Evolutionary conservation across 2,888 invertebrate species (phyloP), one percentile per base, ranked within the genome.

Genomic region (Girardia tigrina): DNA sequence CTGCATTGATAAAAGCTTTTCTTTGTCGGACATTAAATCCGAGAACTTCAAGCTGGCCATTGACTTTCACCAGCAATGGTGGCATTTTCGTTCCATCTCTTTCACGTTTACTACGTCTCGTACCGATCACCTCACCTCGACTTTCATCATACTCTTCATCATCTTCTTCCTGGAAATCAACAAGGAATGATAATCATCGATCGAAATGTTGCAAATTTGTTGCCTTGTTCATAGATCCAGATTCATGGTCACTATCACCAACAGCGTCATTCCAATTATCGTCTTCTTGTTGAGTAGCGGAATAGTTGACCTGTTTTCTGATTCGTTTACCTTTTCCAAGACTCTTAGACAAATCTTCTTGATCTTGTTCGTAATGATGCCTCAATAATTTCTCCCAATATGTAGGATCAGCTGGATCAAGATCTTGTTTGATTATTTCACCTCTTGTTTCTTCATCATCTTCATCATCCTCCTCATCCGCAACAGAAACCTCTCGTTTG

Each of bases 291-390:
- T 77, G 74, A 27, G 42, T 70, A 16, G 69, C 77, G 0, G 42
- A 69, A 70, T 69, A 71, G 69, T 72, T 73, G 2, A 77, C 71
- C 79, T 84, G 92, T 83, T 94, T 94, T 70, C 95, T 88, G 16
- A 94, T 91, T 80, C 97, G 90, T 84, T 97, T 97, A 78, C 94
- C 92, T 79, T 89, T 89, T 78, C 89, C 89, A 72, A 90, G 85
- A 2, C 88, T 88, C 71, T 92, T 86, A 0, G 93, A 91, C 79
- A 95, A 89, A 82, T 97, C 94, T 84, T 98, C 98, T 83, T 97
- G 97, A 80, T 98, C 97, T 81, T 98, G 98, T 82, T 99, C 98
- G 82, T 97, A 99, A 85, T 99, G 98, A 86, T 98, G 97, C 75
- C 98, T 88, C 74, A 99, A 86, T 76, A 99, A 86, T 85, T 97